These are phyloP conservation scores for Oryzias dopingdopingensis DNA, from an alignment of 2,797 vertebrate species.

Conservation along the genomic window DNA sequence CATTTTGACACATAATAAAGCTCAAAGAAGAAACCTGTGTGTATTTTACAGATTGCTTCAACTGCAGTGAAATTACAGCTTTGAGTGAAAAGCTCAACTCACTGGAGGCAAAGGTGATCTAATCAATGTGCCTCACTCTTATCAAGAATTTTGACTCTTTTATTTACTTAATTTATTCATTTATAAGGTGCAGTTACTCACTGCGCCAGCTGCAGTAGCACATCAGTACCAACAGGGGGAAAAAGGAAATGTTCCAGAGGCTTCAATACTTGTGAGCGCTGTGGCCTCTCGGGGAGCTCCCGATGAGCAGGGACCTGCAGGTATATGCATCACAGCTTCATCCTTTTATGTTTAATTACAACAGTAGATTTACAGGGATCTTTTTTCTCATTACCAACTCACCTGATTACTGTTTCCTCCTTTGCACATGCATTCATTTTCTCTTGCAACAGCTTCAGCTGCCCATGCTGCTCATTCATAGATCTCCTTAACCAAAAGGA, in stretches of 20 bases:
- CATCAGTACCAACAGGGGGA: slow-evolving; percentile 52
- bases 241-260: slow-evolving; percentile 51
- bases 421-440: slow-evolving; percentile 44
- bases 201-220: slow-evolving; percentile 49
- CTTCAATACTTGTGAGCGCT: slow-evolving; percentile 76
- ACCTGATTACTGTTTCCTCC: slow-evolving; percentile 49
- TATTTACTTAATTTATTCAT: slow-evolving; percentile 11
- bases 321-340: slow-evolving; percentile 37
- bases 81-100: slow-evolving; percentile 80
- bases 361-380: not conserved
- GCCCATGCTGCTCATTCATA: slow-evolving; percentile 40
- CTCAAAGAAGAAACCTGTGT: not conserved
- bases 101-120: slow-evolving; percentile 86
- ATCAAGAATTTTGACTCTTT: slow-evolving; percentile 2
- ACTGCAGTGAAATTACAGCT: slow-evolving; percentile 87
- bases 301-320: slow-evolving; percentile 79
- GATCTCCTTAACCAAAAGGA: slow-evolving; percentile 35
- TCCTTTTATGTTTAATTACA: not conserved
- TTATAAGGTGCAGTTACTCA: slow-evolving; percentile 82
- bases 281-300: slow-evolving; percentile 79
- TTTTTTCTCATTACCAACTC: slow-evolving; percentile 43
- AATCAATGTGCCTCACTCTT: not conserved
- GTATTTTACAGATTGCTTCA: slow-evolving; percentile 82
- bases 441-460: slow-evolving; percentile 25
- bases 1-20: not conserved